phyloP scores from a whole-genome alignment of 64 coral and sea anemone genomes.

The Astreopora myriophthalma region DNA sequence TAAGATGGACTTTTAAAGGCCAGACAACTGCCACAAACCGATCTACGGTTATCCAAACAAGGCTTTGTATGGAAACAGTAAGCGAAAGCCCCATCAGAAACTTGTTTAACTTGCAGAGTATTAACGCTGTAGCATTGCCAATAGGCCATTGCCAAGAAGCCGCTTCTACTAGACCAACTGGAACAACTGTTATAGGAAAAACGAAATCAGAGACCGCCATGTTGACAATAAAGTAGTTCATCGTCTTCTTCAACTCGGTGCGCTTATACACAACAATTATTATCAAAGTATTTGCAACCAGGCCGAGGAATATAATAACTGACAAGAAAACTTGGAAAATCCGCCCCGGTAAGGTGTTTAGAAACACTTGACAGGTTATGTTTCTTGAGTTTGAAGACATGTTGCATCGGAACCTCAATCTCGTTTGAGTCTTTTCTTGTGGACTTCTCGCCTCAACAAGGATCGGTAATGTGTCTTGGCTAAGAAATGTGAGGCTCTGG shows the following conservation, averaged over 20 bases:
- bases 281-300: constrained; percentile 44
- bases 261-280: constrained; percentile 27
- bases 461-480: too few species aligned
- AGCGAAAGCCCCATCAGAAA: constrained; percentile 9
- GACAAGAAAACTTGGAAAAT: not conserved
- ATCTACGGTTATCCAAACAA: constrained; percentile 39
- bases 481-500: too few species aligned
- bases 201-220: constrained; percentile 50
- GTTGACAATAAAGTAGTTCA: constrained; percentile 50
- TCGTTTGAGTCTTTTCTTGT: too few species aligned
- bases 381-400: too few species aligned
- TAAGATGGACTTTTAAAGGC: not conserved
- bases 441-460: too few species aligned
- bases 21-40: constrained; percentile 37
- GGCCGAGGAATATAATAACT: not conserved
- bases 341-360: too few species aligned
- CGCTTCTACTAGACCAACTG: not conserved
- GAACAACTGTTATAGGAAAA: not conserved
- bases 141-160: not conserved
- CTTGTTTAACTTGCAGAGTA: constrained; percentile 27
- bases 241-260: not conserved
- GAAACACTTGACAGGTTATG: too few species aligned
- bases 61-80: constrained; percentile 10
- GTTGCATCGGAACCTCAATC: too few species aligned
- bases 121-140: not conserved